phyloP scores from a whole-genome alignment of 1,140 invertebrate genomes.

The Scaptomyza hsui region DNA sequence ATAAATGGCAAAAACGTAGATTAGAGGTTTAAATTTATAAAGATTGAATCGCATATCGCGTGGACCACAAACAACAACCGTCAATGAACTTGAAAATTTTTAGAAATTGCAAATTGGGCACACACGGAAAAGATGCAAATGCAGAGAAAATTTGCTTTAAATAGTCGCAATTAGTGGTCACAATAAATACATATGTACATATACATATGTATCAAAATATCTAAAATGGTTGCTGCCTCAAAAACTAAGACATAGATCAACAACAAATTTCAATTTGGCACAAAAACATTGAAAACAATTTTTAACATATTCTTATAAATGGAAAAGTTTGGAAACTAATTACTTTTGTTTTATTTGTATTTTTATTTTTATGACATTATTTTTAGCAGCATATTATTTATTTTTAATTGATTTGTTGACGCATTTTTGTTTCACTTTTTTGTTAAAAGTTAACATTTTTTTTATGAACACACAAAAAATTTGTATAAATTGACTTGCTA shows the following conservation, averaged over 20 bases:
- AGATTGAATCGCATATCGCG: slow-evolving; percentile 11
- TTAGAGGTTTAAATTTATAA: slow-evolving; percentile 37
- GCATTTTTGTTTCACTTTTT: background rate
- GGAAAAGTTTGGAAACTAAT: no score
- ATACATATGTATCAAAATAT: background rate
- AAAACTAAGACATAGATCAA: background rate
- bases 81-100: slow-evolving; percentile 75
- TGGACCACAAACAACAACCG: slow-evolving; percentile 22
- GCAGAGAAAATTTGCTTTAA: slow-evolving; percentile 4
- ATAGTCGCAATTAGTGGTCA: slow-evolving; percentile 21
- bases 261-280: slow-evolving; percentile 3
- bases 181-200: background rate
- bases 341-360: background rate
- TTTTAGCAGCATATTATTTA: background rate
- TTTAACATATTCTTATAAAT: no score
- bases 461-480: slow-evolving; percentile 11
- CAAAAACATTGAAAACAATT: background rate
- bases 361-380: background rate
- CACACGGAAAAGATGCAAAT: slow-evolving; percentile 24
- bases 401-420: slow-evolving; percentile 8
- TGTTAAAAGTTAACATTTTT: background rate
- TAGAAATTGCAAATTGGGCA: slow-evolving; percentile 28
- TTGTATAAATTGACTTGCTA: slow-evolving; percentile 21
- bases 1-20: slow-evolving; percentile 46
- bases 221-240: background rate